phyloP scores from a whole-genome alignment of 23 tunicate species.

The Ascidia mentula region DNA sequence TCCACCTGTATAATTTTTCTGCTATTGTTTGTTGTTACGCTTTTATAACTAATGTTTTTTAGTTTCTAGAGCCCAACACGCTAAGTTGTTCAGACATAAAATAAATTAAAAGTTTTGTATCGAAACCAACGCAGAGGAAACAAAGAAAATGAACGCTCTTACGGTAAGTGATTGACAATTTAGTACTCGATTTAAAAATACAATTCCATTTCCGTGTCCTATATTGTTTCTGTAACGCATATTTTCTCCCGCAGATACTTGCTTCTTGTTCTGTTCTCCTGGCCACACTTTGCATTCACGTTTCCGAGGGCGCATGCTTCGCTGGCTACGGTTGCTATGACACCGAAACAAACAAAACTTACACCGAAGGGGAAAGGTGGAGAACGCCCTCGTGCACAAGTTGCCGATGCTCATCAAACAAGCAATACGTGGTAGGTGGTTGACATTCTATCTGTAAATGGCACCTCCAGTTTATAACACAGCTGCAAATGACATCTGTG shows the following conservation, averaged over 20 bases:
- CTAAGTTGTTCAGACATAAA: background rate
- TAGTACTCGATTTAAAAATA: no score
- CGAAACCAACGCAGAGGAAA: background rate
- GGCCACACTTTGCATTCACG: background rate
- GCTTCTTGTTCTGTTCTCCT: background rate
- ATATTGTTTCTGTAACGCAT: background rate
- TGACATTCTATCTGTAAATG: background rate
- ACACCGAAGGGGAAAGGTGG: background rate
- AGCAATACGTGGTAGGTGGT: background rate
- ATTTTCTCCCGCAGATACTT: background rate
- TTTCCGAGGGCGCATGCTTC: background rate
- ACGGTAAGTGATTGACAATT: conserved; percentile 6
- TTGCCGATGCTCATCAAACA: background rate
- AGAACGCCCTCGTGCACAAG: background rate
- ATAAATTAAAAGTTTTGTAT: background rate
- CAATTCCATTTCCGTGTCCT: no score
- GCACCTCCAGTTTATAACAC: no score
- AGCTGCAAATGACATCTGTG: no score
- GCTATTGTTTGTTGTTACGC: background rate
- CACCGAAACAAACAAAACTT: background rate
- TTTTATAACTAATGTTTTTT: background rate
- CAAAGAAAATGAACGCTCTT: background rate
- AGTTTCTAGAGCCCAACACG: no score
- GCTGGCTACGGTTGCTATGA: background rate
- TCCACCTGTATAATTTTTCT: background rate